Conservation (phyloP, 2,797 vertebrate species). For the Sebastes kiyomatsui region DNA sequence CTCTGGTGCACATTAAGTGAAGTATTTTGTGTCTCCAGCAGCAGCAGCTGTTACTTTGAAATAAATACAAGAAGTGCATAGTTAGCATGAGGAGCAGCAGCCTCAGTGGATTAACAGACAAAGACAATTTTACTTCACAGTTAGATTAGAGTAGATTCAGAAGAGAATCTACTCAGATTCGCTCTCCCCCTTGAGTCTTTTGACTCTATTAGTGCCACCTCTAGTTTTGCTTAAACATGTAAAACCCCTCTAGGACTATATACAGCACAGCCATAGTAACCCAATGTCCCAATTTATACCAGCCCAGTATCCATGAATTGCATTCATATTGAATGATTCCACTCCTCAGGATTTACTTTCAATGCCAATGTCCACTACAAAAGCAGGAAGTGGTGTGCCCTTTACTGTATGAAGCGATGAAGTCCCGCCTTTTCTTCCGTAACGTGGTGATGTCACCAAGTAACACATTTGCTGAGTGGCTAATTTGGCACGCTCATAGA, state of each 20-base stretch:
- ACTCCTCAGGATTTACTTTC: too few relatives aligned
- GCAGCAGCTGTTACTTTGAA: slow-evolving; percentile 36
- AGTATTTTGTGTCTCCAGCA: not conserved
- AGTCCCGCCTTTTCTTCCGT: too few relatives aligned
- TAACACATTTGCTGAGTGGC: too few relatives aligned
- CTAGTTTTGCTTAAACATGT: not conserved
- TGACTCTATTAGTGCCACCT: not conserved
- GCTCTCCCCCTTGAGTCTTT: not conserved
- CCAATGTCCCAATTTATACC: not conserved
- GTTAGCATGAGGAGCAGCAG: slow-evolving; percentile 19
- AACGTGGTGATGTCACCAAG: too few relatives aligned
- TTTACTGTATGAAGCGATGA: too few relatives aligned
- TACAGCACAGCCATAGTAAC: not conserved
- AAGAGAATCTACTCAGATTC: slow-evolving; percentile 1
- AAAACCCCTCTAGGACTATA: not conserved
- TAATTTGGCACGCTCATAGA: too few relatives aligned
- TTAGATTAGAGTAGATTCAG: not conserved
- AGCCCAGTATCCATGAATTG: not conserved
- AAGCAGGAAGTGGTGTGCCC: too few relatives aligned
- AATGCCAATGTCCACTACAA: too few relatives aligned
- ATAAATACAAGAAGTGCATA: slow-evolving; percentile 9
- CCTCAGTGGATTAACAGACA: slow-evolving; percentile 29
- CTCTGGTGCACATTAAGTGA: slow-evolving; percentile 6
- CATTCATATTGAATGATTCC: too few relatives aligned
- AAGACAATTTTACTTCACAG: slow-evolving; percentile 4